A percentile compares a stretch with the other conserved stretches of the same genome.
Evolutionary conservation across 1,140 invertebrate genomes (phyloP).

Genomic region (Zaprionus kolodkinae): DNA sequence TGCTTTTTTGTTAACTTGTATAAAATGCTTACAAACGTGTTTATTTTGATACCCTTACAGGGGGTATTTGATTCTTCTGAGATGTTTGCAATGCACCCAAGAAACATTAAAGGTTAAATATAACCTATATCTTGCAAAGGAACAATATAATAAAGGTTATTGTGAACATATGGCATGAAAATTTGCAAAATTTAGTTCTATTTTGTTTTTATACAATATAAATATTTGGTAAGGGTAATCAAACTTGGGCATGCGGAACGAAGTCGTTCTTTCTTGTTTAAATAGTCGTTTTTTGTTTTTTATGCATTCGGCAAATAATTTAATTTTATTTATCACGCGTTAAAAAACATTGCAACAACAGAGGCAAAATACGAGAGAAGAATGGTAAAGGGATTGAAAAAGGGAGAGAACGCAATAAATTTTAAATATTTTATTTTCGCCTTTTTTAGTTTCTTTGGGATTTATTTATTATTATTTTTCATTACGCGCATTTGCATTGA

Average conservation of each 20-base stretch:
- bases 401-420: slow-evolving; percentile 60
- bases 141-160: no score
- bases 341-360: slow-evolving; percentile 34
- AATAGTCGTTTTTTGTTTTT: slow-evolving; percentile 67
- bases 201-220: no score
- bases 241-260: no score
- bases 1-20: slow-evolving; percentile 52
- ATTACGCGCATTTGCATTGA: slow-evolving; percentile 56
- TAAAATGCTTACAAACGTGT: slow-evolving; percentile 70
- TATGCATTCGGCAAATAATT: slow-evolving; percentile 69
- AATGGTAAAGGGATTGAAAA: background rate
- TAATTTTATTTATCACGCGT: slow-evolving; percentile 76
- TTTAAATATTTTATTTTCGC: slow-evolving; percentile 57
- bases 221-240: no score
- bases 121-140: no score
- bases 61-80: no score
- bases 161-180: no score
- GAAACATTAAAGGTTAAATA: no score
- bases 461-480: slow-evolving; percentile 24
- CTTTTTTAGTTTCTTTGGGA: slow-evolving; percentile 15
- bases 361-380: slow-evolving; percentile 19
- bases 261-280: slow-evolving; percentile 24
- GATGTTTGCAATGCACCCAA: no score
- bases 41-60: slow-evolving; percentile 52
- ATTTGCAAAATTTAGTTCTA: no score